Evolutionary conservation across 2,888 invertebrate species (phyloP), one percentile per base, ranked within the genome.

Genomic region (Mimachlamys varia): DNA sequence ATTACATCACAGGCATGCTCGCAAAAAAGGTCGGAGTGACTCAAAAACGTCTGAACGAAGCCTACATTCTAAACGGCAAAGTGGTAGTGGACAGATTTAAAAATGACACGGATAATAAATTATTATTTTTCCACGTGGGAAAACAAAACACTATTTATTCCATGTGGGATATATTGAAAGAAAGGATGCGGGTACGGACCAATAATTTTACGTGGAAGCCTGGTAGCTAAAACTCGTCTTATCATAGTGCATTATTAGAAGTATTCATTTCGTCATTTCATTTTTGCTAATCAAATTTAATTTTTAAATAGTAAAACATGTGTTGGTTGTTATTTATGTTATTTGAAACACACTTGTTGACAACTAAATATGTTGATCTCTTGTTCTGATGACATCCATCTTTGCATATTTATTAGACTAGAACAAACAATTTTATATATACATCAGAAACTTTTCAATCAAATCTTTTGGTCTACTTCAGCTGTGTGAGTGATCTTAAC

Each of bases 1-100:
- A 98, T 88, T 98, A 98, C 96, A 97, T 99, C 0, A 99, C 99
- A 0, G 99, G 99, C 0, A 97, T 98, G 89, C 96, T 99, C n/a
- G 95, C 96, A 0, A 93, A 94, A 88, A 93, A 93, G 38, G 91
- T 96, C n/a, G 94, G 94, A 15, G 92, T 96, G 19, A 92, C 93
- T 87, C 96, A 96, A 89, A 92, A 92, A 89, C 93, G 95, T 44
- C 94, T 95, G 88, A 96, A 96, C 93, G 92, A 94, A 15, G 94
- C 94, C 55, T 96, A 96, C 92, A 93, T 94, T 50, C 93, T 96
- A 7, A 95, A 96, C 88, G 94, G 95, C 10, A 92, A 93, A 88
- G 91, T 93, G 49, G 96, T 95, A 15, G 91, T 95, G 89, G 93
- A 94, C 19, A 95, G 94, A 90, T 95, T 96, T 88, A 93, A 94